Evolutionary conservation across 37 sponge, comb jelly and placozoan genomes (phyloP), one percentile per base, ranked within the genome.

Genomic region (Spongilla lacustris): DNA sequence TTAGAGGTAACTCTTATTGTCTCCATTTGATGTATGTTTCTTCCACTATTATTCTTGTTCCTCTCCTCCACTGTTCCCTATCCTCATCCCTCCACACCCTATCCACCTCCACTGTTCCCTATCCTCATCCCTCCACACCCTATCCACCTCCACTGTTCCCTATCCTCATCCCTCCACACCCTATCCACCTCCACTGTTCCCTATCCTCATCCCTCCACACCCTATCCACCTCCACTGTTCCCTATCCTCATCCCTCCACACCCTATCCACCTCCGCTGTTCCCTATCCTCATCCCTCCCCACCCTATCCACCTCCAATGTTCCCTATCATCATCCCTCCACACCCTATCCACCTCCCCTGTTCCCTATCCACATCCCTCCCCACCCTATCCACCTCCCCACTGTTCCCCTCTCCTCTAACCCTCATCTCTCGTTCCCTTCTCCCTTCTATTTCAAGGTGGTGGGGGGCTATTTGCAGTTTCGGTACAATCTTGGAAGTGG

Each of bases 401-500:
- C 58, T 58, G 19, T 1, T 58, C 58, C 21, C 58, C 11, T 58
- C n/a, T 74, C 32, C 75, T 27, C 36, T 74, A 74, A 23, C 6
- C 6, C 6, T 6, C 41, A 41, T n/a, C 41, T 41, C 6, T 6
- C 41, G 6, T 41, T 41, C 6, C 3, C 41, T 41, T 41, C 6
- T 41, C 3, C 41, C 41, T 41, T 41, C 17, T 27, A 6, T 23
- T 27, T 21, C 1, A 76, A 94, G 95, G 49, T 91, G 33, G 34
- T 49, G 9, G 72, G 78, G 36, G 95, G 91, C 10, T 68, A 88
- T 30, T 49, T 94, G 0, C 91, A 91, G 76, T 71, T 91, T 66
- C 81, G 86, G 25, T 88, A 79, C 74, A 85, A 91, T 69, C 89
- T 94, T 75, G 95, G 95, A 31, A 70, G 78, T 72, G 95, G 91